A percentile compares a stretch with the other conserved stretches of the same genome.
Evolutionary conservation across 2,797 vertebrate genomes (phyloP).

Genomic region (Botia kubotai): DNA sequence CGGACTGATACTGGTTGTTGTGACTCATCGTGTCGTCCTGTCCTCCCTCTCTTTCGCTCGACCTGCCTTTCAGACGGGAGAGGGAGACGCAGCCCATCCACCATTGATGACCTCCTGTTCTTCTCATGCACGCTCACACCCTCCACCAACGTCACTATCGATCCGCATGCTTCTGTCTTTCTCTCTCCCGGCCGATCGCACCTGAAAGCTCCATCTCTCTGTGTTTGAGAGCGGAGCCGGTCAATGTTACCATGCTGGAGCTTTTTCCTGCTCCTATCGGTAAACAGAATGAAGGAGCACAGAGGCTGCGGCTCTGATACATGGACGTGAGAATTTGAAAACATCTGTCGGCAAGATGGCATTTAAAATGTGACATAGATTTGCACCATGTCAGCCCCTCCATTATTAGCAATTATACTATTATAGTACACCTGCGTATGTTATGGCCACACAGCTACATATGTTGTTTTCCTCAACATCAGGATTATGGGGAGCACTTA

Average conservation of each 20-base stretch:
- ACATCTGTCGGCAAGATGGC: background rate
- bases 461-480: slow-evolving; percentile 37
- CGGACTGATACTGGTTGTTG: slow-evolving; percentile 83
- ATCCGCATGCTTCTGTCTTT: slow-evolving; percentile 71
- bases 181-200: background rate
- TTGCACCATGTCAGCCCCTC: background rate
- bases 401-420: background rate
- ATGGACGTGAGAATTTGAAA: background rate
- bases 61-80: slow-evolving; percentile 79
- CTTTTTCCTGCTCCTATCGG: slow-evolving; percentile 4
- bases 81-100: slow-evolving; percentile 73
- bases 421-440: background rate
- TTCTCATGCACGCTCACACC: slow-evolving; percentile 80
- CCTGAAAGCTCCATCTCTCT: slow-evolving; percentile 22
- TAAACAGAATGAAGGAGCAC: background rate
- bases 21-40: slow-evolving; percentile 85
- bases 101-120: slow-evolving; percentile 84
- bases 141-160: slow-evolving; percentile 79
- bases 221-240: slow-evolving; percentile 19
- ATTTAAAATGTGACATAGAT: background rate
- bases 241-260: background rate
- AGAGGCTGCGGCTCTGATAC: background rate
- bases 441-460: background rate
- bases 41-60: slow-evolving; percentile 83
- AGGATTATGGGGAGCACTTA: slow-evolving; percentile 31